Base-by-base conservation (phyloP, 2,797 vertebrate species). In the Lycodopsis pacificus region DNA sequence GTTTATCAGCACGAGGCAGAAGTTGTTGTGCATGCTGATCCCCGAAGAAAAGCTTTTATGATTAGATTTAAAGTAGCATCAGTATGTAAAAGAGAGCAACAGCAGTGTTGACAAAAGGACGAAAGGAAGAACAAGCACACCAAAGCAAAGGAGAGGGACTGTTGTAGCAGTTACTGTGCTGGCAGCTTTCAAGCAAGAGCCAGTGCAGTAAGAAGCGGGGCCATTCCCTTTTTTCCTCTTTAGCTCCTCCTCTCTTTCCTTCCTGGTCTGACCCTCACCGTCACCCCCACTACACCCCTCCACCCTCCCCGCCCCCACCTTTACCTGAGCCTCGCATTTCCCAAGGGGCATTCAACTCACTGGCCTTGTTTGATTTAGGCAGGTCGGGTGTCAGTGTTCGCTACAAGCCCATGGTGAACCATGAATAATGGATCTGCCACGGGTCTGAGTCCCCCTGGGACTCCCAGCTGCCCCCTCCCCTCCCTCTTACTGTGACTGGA, bases 391-490 rank as follows among this genome's bases (percentile, higher is more conserved):
- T 94, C 93, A 93, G 86, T 89, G 92, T 93, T 93, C 93, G 73
- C 89, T 93, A 94, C 94, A 94, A 94, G 93, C 90, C 89, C 92
- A 93, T 87, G 91, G 93, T 94, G 93, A 95, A 87, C 73, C 86
- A 95, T 95, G 95, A 96, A 96, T 95, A 95, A 96, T 96, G 92
- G 89, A 95, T 94, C 86, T 89, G 91, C 92, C 90, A 93, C 72
- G 76, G 87, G 94, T 91, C 85, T 89, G 84, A 83, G 86, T 89
- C 84, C 92, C 91, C 82, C 68, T 80, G 92, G 91, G 94, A 94
- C 89, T 92, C 64, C 86, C 84, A 90, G 81, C 88, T 86, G 90
- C 81, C 90, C 91, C 80, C 89, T 89, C 82, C 84, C 77, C 83
- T 74, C 82, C 51, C 80, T 87, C 84, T 84, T 63, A 76, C 89